phyloP scores from a whole-genome alignment of 2,888 invertebrate species.

The Amiota communis region DNA sequence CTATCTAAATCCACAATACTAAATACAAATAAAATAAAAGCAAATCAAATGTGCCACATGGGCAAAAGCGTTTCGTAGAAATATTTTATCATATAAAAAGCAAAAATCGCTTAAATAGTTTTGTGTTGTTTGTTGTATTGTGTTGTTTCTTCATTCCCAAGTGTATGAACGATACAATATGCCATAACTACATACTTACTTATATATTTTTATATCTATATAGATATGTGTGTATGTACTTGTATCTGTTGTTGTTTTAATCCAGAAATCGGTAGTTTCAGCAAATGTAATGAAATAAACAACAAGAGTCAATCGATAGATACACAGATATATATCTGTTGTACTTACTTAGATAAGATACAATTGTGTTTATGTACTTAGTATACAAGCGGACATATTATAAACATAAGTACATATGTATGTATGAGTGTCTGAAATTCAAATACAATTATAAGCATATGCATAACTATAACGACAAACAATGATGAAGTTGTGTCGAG shows the following conservation, averaged over 20 bases:
- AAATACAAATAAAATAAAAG: not conserved
- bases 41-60: constrained; percentile 3
- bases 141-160: not conserved
- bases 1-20: no score
- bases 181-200: no score
- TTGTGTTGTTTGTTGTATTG: constrained; percentile 2
- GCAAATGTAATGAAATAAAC: constrained; percentile 13
- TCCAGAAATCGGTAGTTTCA: not conserved
- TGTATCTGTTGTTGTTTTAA: no score
- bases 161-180: constrained; percentile 4
- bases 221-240: no score
- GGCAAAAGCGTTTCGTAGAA: not conserved
- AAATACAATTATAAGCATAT: not conserved
- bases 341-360: constrained; percentile 42
- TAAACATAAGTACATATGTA: no score
- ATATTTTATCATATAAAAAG: not conserved
- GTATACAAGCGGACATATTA: not conserved
- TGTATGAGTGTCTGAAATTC: not conserved
- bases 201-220: no score
- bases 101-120: constrained; percentile 32
- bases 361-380: constrained; percentile 51
- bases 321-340: not conserved
- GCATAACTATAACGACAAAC: constrained; percentile 11
- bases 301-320: constrained; percentile 14
- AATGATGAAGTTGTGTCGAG: not conserved